Evolutionary conservation across 2,888 invertebrate species (phyloP), one percentile per base, ranked within the genome.

Genomic region (Drosophila rubida): DNA sequence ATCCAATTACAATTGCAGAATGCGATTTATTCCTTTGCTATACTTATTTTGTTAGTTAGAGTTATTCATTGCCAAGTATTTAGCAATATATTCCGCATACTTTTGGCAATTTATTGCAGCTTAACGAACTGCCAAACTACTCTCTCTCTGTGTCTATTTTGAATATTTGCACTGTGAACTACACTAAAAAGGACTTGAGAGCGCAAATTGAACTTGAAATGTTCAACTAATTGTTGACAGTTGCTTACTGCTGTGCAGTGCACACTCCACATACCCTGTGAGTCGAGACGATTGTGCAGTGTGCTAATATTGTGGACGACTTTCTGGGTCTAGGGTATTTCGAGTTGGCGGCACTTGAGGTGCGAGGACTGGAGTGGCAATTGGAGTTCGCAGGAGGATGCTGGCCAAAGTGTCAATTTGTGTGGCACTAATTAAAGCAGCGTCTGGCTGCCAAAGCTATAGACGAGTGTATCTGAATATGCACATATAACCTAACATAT

Each of bases 361-460:
- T 32, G 32, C 23, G 19, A 11, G n/a, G 16, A 45, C 2, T 30
- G 7, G 22, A 49, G 16, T 59, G 73, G 16, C 53, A 60, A 70
- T 60, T 70, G 60, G 55, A 22, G 30, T 19, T 7, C 14, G 19
- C 14, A 35, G 32, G 16, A 22, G 22, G 50, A 32, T 32, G 46
- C 5, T 37, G 50, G 1, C 45, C 13, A 49, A 41, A 58, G 53
- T 51, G 32, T 25, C 22, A 53, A 63, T 62, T 41, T 37, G 46
- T 44, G 32, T 19, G 32, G 7, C 72, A 49, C 69, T 70, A 70
- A 71, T 70, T 70, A 46, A 70, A 58, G 49, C 25, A 27, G 30
- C 23, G 39, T 32, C 50, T 50, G 6, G 9, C 25, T 27, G 7
- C n/a, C n/a, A 30, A 14, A 30, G 13, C 11, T 55, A 32, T 23